Percentiles rank a stretch among this genome's conserved stretches.
phyloP scores from a whole-genome alignment of 1,140 invertebrate genomes.

The Eufriesea mexicana region DNA sequence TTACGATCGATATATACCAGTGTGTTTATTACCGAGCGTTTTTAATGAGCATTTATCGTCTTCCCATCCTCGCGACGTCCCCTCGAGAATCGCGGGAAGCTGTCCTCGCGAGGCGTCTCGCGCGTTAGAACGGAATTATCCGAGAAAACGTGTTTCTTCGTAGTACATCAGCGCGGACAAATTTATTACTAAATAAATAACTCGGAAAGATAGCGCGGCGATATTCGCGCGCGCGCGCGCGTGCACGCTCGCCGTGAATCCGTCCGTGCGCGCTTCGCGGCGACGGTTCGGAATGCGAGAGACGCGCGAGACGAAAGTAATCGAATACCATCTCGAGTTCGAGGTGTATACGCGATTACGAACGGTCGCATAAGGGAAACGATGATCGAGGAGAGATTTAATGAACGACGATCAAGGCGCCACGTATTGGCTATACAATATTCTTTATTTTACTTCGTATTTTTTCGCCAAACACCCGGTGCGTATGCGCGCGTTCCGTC shows the following conservation, averaged over 20 bases:
- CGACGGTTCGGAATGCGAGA: slow-evolving; percentile 50
- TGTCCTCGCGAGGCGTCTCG: slow-evolving; percentile 16
- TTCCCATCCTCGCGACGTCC: slow-evolving; percentile 26
- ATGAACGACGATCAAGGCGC: slow-evolving; percentile 61
- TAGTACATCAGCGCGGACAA: slow-evolving; percentile 59
- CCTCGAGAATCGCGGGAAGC: not conserved
- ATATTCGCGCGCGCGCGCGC: not conserved
- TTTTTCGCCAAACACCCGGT: slow-evolving; percentile 42
- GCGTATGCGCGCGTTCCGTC: slow-evolving; percentile 16
- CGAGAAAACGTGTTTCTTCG: slow-evolving; percentile 55
- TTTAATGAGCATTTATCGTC: slow-evolving; percentile 55
- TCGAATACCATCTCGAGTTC: slow-evolving; percentile 65
- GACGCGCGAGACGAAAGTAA: slow-evolving; percentile 64
- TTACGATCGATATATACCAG: slow-evolving; percentile 55
- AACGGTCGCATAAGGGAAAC: slow-evolving; percentile 44
- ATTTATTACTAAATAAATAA: slow-evolving; percentile 67
- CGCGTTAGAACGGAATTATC: slow-evolving; percentile 57
- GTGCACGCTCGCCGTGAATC: not conserved
- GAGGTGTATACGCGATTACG: slow-evolving; percentile 25
- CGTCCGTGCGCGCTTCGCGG: slow-evolving; percentile 16
- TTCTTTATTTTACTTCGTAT: slow-evolving; percentile 65
- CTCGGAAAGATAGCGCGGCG: slow-evolving; percentile 32
- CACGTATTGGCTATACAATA: slow-evolving; percentile 60
- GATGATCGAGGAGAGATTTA: slow-evolving; percentile 61
- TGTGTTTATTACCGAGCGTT: slow-evolving; percentile 48